A percentile compares a stretch with the other conserved stretches of the same genome.
These are phyloP conservation scores for Eciton burchellii DNA, from an alignment of 1,140 invertebrate genomes.

Conservation along the genomic window DNA sequence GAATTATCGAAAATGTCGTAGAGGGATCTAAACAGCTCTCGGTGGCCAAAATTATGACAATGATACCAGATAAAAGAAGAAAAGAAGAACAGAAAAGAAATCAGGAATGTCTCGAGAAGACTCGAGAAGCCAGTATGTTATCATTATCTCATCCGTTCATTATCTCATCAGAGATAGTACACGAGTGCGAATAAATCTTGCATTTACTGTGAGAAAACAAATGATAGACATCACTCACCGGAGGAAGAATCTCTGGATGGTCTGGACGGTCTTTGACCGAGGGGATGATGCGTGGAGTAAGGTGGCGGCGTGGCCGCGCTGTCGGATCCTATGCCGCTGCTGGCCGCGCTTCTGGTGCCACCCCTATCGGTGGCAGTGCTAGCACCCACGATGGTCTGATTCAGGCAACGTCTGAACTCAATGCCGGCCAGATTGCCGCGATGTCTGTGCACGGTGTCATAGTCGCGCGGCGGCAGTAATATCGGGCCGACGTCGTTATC, in stretches of 20 bases:
- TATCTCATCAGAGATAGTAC: not conserved
- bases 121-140: not conserved
- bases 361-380: conserved; percentile 80
- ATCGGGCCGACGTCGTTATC: conserved; percentile 90
- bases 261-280: conserved; percentile 81
- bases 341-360: conserved; percentile 84
- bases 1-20: not conserved
- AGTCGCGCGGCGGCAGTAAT: conserved; percentile 95
- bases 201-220: too few species aligned
- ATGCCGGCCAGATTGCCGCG: conserved; percentile 94
- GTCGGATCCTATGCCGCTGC: conserved; percentile 94
- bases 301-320: conserved; percentile 91
- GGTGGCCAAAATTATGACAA: not conserved
- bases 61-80: too few species aligned
- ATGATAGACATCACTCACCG: conserved; percentile 77
- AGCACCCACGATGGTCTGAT: conserved; percentile 89
- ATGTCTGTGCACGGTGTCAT: conserved; percentile 94
- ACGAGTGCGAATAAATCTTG: not conserved
- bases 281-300: conserved; percentile 81
- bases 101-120: not conserved
- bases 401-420: conserved; percentile 90
- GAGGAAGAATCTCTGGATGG: conserved; percentile 84
- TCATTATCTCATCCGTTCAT: not conserved
- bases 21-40: not conserved
- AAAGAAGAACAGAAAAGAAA: too few species aligned